Percentiles rank a stretch among this genome's conserved stretches.
These are phyloP conservation scores for Peromyscus leucopus DNA, from an alignment of 2,113 vertebrate genomes.

Conservation along the genomic window DNA sequence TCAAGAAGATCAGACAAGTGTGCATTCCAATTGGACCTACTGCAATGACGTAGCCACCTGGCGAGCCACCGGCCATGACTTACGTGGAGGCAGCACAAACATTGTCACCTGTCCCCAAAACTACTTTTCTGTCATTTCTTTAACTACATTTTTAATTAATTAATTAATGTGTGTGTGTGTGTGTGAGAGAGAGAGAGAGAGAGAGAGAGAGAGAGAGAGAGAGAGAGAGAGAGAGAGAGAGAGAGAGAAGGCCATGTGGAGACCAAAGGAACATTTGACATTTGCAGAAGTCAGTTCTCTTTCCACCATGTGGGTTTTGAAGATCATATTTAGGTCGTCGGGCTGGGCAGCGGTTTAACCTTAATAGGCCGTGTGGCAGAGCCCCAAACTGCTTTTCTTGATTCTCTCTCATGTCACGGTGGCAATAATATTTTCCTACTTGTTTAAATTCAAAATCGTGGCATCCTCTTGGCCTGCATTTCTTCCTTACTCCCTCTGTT, in stretches of 20 bases:
- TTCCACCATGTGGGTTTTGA: not conserved
- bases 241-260: not conserved
- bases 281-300: not conserved
- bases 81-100: not conserved
- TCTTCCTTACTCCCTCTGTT: not conserved
- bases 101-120: not conserved
- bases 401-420: not conserved
- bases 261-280: not conserved
- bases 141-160: not conserved
- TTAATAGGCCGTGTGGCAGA: not conserved
- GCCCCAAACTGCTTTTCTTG: not conserved
- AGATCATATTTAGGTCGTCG: not conserved
- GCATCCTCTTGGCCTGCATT: not conserved
- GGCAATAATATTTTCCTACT: not conserved
- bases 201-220: no score
- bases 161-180: not conserved
- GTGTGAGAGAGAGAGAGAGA: no score
- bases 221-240: no score
- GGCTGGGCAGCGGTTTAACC: not conserved
- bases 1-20: not conserved
- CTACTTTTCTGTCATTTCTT: not conserved
- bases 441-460: not conserved
- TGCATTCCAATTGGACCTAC: not conserved
- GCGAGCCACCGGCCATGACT: not conserved
- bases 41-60: not conserved